Conservation (phyloP, 2,113 vertebrate species). For the Anguilla rostrata region DNA sequence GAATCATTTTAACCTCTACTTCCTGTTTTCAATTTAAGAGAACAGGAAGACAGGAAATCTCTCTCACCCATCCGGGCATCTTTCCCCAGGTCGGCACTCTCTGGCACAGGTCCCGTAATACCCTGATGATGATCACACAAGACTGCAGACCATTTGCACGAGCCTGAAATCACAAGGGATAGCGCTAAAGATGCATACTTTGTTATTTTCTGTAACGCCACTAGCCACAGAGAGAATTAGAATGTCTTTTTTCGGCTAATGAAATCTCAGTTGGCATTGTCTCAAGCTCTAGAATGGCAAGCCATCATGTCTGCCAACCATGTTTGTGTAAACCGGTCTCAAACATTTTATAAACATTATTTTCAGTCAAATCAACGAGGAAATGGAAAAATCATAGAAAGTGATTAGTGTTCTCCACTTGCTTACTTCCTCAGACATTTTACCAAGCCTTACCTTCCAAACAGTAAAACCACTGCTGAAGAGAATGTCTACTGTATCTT, state of each 20-base stretch:
- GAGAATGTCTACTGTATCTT: neutral
- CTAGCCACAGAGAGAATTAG: neutral
- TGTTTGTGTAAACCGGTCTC: too few relatives aligned
- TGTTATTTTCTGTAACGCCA: neutral
- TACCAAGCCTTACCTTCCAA: neutral
- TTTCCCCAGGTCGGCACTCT: conserved; percentile 77
- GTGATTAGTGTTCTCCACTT: too few relatives aligned
- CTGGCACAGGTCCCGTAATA: conserved; percentile 77
- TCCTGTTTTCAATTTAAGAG: neutral
- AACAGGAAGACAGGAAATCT: too few relatives aligned
- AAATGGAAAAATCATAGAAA: too few relatives aligned
- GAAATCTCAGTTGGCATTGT: too few relatives aligned
- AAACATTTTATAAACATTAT: too few relatives aligned
- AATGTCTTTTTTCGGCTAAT: too few relatives aligned
- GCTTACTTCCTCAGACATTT: neutral
- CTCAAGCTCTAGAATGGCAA: too few relatives aligned
- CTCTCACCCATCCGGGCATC: conserved; percentile 76
- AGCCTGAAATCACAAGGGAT: conserved; percentile 58
- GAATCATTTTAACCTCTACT: neutral
- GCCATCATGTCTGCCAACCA: too few relatives aligned
- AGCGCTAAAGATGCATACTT: neutral
- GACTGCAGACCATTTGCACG: conserved; percentile 79
- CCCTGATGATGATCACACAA: conserved; percentile 77
- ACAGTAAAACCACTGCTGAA: neutral
- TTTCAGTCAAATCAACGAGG: too few relatives aligned